Conservation (phyloP, 64 coral and sea anemone genomes). For the Montipora cactus region DNA sequence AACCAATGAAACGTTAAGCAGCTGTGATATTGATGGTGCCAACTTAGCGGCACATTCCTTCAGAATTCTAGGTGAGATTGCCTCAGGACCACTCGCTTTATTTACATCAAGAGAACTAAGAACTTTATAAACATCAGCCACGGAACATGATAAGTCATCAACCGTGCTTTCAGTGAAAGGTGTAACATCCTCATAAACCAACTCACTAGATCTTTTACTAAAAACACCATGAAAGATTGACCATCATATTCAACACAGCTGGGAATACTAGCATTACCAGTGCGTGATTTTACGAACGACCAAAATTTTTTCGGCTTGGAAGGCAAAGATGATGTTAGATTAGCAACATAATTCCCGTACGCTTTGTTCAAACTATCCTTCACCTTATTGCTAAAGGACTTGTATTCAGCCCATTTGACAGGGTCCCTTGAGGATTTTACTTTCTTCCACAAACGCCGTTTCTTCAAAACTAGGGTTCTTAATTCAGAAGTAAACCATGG, state of each 20-base stretch:
- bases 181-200: neutral
- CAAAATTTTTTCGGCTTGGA: too few relatives aligned
- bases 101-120: neutral
- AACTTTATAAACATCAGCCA: slow-evolving; percentile 24
- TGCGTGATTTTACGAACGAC: too few relatives aligned
- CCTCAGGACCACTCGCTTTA: neutral
- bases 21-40: neutral
- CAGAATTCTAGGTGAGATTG: neutral
- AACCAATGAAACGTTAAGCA: neutral
- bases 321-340: too few relatives aligned
- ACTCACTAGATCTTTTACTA: neutral
- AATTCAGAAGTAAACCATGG: too few relatives aligned
- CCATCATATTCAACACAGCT: neutral
- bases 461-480: too few relatives aligned
- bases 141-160: neutral
- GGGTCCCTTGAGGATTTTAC: too few relatives aligned
- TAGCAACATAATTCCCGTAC: too few relatives aligned
- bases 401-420: too few relatives aligned
- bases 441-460: too few relatives aligned
- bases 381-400: too few relatives aligned
- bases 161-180: neutral
- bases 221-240: neutral
- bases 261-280: too few relatives aligned
- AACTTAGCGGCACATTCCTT: neutral
- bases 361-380: too few relatives aligned